Percentiles rank a stretch among this genome's conserved stretches.
Conservation (phyloP, 2,113 vertebrate genomes). For the Eupsittula cactorum region DNA sequence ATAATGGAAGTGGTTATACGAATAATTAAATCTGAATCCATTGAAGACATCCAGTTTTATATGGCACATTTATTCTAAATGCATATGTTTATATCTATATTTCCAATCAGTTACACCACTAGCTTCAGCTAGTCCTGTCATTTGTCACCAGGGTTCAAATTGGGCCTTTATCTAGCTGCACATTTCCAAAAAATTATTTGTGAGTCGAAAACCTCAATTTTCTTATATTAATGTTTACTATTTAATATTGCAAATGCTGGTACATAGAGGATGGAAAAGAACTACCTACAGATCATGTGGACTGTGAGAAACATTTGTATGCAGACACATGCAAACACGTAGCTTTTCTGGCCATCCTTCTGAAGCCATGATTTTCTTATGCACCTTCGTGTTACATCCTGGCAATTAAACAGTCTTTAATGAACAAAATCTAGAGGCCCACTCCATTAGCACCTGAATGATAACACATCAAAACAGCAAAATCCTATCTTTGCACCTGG, state of each 20-base stretch:
- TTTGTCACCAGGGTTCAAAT: neutral
- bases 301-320: neutral
- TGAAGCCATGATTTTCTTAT: neutral
- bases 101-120: neutral
- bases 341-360: neutral
- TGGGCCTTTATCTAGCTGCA: neutral
- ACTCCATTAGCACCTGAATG: neutral
- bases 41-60: neutral
- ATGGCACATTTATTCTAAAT: neutral
- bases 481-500: neutral
- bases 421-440: neutral
- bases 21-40: neutral
- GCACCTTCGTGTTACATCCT: neutral
- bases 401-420: neutral
- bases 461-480: neutral
- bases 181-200: neutral
- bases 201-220: neutral
- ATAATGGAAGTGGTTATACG: neutral
- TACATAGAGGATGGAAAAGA: neutral
- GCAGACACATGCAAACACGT: fast-evolving
- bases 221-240: neutral
- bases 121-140: neutral
- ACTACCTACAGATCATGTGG: neutral
- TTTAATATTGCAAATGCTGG: neutral
- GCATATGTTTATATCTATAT: neutral